These are phyloP conservation scores for Cryptocheilus praepositus DNA, from an alignment of 2,888 invertebrate species.

Conservation along the genomic window DNA sequence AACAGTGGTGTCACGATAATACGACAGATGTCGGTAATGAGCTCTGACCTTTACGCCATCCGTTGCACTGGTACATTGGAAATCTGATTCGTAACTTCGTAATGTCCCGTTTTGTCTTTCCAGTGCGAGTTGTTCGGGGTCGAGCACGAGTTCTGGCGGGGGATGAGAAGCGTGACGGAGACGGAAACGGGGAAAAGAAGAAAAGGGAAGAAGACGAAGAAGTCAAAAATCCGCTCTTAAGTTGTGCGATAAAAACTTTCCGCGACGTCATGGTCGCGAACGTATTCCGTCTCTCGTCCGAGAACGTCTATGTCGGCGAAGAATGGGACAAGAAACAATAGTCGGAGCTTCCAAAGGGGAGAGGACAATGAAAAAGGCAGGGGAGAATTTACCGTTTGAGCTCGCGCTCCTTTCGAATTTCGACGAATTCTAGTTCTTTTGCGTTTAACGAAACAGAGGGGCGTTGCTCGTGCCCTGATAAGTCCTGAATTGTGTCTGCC, in stretches of 20 bases:
- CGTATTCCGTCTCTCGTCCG: constrained; percentile 37
- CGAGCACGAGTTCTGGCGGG: background rate
- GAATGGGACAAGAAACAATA: constrained; percentile 15
- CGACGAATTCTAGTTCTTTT: too few relatives aligned
- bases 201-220: constrained; percentile 33
- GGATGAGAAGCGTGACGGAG: constrained; percentile 18
- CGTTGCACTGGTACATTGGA: constrained; percentile 14
- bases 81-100: constrained; percentile 52
- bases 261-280: constrained; percentile 40
- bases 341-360: constrained; percentile 14
- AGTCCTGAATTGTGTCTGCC: too few relatives aligned
- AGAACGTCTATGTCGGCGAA: background rate
- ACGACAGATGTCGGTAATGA: too few relatives aligned
- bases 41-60: too few relatives aligned
- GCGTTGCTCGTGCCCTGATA: background rate
- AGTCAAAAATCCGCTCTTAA: constrained; percentile 54
- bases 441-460: too few relatives aligned
- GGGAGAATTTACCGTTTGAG: background rate
- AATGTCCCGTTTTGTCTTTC: constrained; percentile 36
- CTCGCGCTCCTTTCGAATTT: too few relatives aligned
- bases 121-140: background rate
- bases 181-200: background rate
- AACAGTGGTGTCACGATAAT: too few relatives aligned
- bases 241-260: constrained; percentile 55
- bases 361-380: background rate